Conservation (phyloP, 2,113 vertebrate species). For the Perognathus longimembris region DNA sequence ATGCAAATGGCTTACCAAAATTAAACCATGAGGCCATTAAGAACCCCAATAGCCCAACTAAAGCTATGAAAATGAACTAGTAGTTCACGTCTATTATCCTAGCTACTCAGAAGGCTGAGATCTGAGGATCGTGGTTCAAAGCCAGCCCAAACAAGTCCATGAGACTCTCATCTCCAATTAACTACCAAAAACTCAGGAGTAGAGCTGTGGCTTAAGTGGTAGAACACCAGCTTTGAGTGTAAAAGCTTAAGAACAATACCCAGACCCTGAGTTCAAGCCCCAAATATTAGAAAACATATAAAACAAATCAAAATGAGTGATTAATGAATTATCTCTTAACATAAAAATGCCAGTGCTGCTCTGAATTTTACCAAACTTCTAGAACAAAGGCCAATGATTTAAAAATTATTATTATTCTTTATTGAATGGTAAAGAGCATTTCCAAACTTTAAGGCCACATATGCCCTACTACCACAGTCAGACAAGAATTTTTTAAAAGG, state of each 20-base stretch:
- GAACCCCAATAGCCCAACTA: neutral
- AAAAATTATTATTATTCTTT: neutral
- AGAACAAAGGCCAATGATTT: neutral
- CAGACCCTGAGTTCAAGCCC: too few species aligned
- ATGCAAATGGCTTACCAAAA: neutral
- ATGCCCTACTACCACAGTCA: neutral
- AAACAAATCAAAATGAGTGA: neutral
- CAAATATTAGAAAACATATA: too few species aligned
- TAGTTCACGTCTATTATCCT: too few species aligned
- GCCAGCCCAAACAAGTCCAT: too few species aligned
- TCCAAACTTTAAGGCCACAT: neutral
- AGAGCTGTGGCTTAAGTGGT: too few species aligned
- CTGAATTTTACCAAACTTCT: neutral
- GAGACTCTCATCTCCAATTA: too few species aligned
- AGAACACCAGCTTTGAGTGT: too few species aligned
- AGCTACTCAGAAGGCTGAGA: too few species aligned
- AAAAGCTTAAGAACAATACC: too few species aligned
- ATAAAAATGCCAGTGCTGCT: neutral
- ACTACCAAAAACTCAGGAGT: too few species aligned
- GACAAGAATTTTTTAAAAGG: too few species aligned
- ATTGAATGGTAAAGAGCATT: neutral
- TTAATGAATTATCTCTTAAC: neutral
- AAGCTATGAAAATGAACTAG: neutral
- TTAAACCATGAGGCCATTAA: neutral
- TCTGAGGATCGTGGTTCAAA: too few species aligned